phyloP scores from a whole-genome alignment of 2,888 invertebrate species.

The Microplitis deprimator region DNA sequence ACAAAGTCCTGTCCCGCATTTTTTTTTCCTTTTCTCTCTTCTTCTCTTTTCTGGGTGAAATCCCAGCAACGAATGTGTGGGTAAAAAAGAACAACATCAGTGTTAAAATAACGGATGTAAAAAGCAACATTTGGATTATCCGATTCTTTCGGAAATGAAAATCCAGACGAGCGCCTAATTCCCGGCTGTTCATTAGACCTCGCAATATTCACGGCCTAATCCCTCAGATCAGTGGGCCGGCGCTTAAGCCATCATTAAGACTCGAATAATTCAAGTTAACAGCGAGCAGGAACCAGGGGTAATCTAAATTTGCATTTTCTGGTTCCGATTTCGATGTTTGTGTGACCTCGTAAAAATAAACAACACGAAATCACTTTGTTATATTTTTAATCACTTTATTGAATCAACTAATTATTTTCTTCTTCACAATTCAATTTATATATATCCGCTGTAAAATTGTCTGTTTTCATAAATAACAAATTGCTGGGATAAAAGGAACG shows the following conservation, averaged over 20 bases:
- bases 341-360: constrained; percentile 59
- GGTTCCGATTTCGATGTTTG: constrained; percentile 55
- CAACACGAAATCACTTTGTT: constrained; percentile 49
- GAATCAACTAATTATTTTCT: neutral
- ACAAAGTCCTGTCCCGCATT: no score
- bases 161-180: constrained; percentile 63
- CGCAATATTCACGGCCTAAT: constrained; percentile 70
- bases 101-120: neutral
- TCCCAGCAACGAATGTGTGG: no score
- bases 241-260: constrained; percentile 71
- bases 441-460: neutral
- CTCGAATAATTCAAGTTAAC: constrained; percentile 72
- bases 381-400: neutral
- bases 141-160: constrained; percentile 54
- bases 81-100: neutral
- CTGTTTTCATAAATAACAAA: neutral
- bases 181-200: constrained; percentile 67
- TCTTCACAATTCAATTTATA: neutral
- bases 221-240: constrained; percentile 70
- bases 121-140: constrained; percentile 42
- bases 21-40: neutral
- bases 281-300: constrained; percentile 63
- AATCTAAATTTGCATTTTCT: constrained; percentile 71
- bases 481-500: neutral
- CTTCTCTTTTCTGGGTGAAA: no score